A percentile compares a stretch with the other conserved stretches of the same genome.
These are phyloP conservation scores for Acropora tenuis DNA, from an alignment of 64 coral and sea anemone species.

Conservation along the genomic window DNA sequence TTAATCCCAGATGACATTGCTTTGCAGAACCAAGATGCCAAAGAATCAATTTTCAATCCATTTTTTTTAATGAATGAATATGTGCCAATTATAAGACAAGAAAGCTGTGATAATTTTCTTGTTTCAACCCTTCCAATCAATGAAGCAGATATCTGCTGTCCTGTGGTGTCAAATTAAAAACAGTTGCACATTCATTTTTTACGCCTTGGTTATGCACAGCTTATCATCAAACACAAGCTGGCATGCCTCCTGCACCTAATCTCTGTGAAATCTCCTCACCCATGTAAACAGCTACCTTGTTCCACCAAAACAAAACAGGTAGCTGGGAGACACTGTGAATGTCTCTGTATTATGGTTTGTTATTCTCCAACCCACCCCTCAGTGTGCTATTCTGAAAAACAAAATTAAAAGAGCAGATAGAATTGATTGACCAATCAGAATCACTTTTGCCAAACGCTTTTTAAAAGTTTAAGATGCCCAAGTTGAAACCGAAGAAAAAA, in stretches of 20 bases:
- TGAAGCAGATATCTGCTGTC: background rate
- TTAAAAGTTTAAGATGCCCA: background rate
- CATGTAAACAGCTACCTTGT: constrained; percentile 3
- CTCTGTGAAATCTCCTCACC: background rate
- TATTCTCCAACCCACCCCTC: background rate
- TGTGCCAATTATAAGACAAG: background rate
- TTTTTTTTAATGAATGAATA: background rate
- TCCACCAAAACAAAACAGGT: constrained; percentile 11
- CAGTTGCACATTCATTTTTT: too few relatives aligned
- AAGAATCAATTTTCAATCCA: background rate
- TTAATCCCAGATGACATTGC: background rate
- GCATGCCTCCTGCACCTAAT: constrained; percentile 24
- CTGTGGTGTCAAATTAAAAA: background rate
- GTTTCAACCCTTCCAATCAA: background rate
- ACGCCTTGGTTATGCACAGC: constrained; percentile 24
- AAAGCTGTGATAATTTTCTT: background rate
- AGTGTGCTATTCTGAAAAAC: background rate
- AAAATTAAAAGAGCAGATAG: background rate
- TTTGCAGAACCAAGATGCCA: constrained; percentile 26
- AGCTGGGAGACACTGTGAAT: constrained; percentile 21
- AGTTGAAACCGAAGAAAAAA: background rate
- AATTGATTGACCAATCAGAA: background rate
- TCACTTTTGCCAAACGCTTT: background rate
- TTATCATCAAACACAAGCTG: background rate
- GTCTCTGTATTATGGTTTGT: background rate